Conservation (phyloP, 2,113 vertebrate species). For the Vulpes ferrilata region DNA sequence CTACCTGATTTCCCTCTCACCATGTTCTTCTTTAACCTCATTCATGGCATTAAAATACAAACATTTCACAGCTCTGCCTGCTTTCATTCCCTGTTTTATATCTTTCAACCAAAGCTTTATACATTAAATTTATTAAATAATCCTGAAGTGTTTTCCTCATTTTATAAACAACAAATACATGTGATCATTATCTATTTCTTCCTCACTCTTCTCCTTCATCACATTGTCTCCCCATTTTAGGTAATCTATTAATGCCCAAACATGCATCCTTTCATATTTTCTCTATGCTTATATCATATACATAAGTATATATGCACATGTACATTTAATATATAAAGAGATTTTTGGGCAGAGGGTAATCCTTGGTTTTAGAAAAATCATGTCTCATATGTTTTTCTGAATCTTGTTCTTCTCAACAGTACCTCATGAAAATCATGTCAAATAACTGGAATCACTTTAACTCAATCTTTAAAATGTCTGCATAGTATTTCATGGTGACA, state of each 20-base stretch:
- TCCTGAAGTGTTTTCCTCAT: neutral
- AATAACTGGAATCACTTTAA: slow-evolving; percentile 10
- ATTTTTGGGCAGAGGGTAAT: neutral
- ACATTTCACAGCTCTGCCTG: neutral
- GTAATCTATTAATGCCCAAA: neutral
- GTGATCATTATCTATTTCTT: neutral
- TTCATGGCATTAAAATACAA: neutral
- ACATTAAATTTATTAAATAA: slow-evolving; percentile 7
- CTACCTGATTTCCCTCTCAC: neutral
- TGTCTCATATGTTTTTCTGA: neutral
- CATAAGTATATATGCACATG: neutral
- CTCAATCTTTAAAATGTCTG: neutral
- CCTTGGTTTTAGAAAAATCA: neutral
- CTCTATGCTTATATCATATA: neutral
- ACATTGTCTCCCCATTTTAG: neutral
- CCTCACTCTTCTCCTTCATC: neutral
- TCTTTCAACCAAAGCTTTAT: neutral
- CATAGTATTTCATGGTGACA: neutral
- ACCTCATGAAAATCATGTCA: neutral
- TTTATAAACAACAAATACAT: slow-evolving; percentile 18
- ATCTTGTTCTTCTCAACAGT: neutral
- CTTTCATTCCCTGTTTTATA: neutral
- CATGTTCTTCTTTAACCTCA: neutral
- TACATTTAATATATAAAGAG: neutral
- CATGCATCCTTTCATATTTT: neutral